Evolutionary conservation across 2,797 vertebrate species (phyloP).

Genomic region (Artibeus lituratus): DNA sequence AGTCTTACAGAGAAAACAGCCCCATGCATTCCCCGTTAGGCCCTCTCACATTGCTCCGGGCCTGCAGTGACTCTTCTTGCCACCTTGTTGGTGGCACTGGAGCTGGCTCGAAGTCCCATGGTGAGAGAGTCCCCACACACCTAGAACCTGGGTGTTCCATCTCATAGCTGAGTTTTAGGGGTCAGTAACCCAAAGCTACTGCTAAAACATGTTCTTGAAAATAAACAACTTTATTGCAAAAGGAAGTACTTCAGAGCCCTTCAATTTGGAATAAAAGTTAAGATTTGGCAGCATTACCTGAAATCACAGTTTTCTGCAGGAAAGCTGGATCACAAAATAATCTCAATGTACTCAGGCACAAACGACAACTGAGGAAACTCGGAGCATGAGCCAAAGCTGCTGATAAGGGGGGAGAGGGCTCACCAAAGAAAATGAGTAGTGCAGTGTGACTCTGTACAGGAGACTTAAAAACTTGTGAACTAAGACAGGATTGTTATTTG

Average conservation of each 20-base stretch:
- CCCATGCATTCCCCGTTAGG: rapidly evolving
- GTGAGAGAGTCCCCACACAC: background rate
- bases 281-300: background rate
- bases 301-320: slow-evolving; percentile 29
- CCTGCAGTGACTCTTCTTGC: background rate
- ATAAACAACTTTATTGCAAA: slow-evolving; percentile 15
- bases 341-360: background rate
- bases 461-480: background rate
- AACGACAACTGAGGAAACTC: background rate
- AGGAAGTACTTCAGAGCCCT: slow-evolving; percentile 2
- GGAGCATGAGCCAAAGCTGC: background rate
- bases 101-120: background rate
- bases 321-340: background rate
- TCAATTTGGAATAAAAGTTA: background rate
- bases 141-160: background rate
- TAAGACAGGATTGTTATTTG: background rate
- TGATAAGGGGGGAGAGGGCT: background rate
- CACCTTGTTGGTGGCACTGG: background rate
- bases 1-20: background rate
- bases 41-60: background rate
- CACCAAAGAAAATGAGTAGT: background rate
- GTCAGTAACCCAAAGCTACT: background rate
- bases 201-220: slow-evolving; percentile 44
- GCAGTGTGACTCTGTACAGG: background rate
- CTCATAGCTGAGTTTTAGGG: background rate